phyloP scores from a whole-genome alignment of 2,888 invertebrate species.

The Cheilosia vernalis region DNA sequence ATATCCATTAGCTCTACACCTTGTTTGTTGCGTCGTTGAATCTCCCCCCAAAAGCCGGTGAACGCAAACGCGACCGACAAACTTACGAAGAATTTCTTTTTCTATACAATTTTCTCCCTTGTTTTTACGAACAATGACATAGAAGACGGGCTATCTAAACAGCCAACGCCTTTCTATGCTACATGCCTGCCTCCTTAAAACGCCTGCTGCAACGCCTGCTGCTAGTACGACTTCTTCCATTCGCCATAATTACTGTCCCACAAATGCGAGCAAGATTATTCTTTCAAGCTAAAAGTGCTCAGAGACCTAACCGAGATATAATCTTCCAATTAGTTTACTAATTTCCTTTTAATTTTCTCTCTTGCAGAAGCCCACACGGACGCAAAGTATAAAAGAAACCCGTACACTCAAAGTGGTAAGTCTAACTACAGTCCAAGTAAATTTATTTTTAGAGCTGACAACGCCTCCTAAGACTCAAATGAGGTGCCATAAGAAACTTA shows the following conservation, averaged over 20 bases:
- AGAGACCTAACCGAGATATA: neutral
- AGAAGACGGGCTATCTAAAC: too few species aligned
- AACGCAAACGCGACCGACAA: too few species aligned
- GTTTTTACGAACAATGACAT: too few species aligned
- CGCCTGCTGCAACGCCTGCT: too few species aligned
- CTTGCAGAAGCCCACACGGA: conserved; percentile 32
- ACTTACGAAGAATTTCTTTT: too few species aligned
- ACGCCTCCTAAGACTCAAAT: neutral
- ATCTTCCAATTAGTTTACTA: conserved; percentile 16
- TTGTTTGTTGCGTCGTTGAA: too few species aligned
- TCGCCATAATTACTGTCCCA: neutral
- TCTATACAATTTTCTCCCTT: too few species aligned
- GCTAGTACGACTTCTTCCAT: too few species aligned
- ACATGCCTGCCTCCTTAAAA: too few species aligned
- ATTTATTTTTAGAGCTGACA: conserved; percentile 39
- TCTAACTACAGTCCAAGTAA: neutral
- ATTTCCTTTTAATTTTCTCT: conserved; percentile 12
- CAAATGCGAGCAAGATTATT: neutral
- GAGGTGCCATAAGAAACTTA: neutral
- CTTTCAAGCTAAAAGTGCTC: neutral
- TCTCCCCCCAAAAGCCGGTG: too few species aligned
- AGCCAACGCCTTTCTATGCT: too few species aligned
- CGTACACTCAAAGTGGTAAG: conserved; percentile 26
- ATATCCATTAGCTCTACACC: too few species aligned
- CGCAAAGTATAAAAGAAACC: conserved; percentile 10